A percentile compares a stretch with the other conserved stretches of the same genome.
Conservation (phyloP, 2,888 invertebrate genomes). For the Drosophila stalkeri region DNA sequence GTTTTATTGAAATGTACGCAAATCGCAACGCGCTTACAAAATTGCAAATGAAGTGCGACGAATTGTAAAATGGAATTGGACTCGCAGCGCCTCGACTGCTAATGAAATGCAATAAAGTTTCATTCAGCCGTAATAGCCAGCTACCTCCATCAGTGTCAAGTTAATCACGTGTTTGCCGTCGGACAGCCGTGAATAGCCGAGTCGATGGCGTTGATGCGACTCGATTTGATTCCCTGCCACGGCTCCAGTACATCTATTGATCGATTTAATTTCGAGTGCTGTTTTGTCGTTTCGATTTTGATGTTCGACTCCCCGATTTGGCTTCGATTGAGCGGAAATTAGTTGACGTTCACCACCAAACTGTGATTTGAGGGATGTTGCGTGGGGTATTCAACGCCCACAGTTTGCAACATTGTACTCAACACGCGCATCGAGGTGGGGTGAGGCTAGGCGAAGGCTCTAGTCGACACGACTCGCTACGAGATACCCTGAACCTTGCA, state of each 20-base stretch:
- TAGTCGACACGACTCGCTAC: too few species aligned
- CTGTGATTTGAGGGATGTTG: conserved; percentile 28
- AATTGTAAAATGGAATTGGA: conserved; percentile 68
- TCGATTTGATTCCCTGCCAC: neutral
- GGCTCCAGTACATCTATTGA: conserved; percentile 39
- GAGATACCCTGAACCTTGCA: too few species aligned
- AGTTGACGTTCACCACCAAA: conserved; percentile 53
- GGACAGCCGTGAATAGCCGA: neutral
- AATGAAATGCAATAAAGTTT: conserved; percentile 74
- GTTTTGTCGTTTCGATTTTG: conserved; percentile 55
- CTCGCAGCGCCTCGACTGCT: conserved; percentile 43
- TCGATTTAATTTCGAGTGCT: conserved; percentile 64
- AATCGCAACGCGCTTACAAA: conserved; percentile 37
- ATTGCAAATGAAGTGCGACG: conserved; percentile 67
- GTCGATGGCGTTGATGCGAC: neutral
- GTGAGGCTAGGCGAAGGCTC: too few species aligned
- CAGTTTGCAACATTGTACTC: conserved; percentile 7
- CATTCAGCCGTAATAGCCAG: conserved; percentile 60
- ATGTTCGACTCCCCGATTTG: conserved; percentile 47
- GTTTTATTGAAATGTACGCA: conserved; percentile 46
- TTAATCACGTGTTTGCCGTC: conserved; percentile 1
- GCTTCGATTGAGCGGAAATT: conserved; percentile 67
- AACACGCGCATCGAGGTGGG: neutral
- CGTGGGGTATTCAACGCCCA: neutral
- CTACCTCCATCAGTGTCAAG: neutral